Percentiles rank a stretch among this genome's conserved stretches.
Evolutionary conservation across 2,888 invertebrate species (phyloP).

Genomic region (Tetragonisca angustula): DNA sequence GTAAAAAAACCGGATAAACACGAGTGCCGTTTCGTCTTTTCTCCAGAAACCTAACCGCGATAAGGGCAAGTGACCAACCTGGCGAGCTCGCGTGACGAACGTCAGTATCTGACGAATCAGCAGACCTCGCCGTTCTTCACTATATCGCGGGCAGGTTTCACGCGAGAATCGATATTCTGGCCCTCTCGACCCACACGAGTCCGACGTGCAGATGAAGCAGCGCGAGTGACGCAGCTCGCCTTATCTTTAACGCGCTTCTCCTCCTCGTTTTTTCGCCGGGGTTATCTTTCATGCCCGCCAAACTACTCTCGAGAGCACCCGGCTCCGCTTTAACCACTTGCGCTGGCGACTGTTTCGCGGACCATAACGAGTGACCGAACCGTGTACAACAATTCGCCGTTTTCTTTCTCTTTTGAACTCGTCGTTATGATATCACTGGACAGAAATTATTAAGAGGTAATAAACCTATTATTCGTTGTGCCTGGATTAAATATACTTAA

Average conservation of each 20-base stretch:
- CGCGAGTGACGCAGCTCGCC: slow-evolving; percentile 40
- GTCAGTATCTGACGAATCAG: slow-evolving; percentile 13
- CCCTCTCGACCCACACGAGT: not conserved
- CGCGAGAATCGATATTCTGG: slow-evolving; percentile 59
- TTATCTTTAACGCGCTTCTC: slow-evolving; percentile 64
- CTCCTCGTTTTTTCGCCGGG: not conserved
- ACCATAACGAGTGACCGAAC: too few relatives aligned
- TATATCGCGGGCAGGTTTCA: slow-evolving; percentile 48
- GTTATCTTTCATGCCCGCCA: not conserved
- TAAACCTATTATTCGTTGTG: too few relatives aligned
- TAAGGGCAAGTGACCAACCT: slow-evolving; percentile 13
- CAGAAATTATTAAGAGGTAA: too few relatives aligned
- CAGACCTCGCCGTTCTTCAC: not conserved
- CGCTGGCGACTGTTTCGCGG: too few relatives aligned
- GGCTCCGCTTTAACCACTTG: not conserved
- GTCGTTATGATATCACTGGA: too few relatives aligned
- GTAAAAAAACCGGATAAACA: not conserved
- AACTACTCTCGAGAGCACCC: slow-evolving; percentile 8
- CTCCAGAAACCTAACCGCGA: slow-evolving; percentile 8
- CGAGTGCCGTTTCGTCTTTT: slow-evolving; percentile 1
- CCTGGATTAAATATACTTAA: too few relatives aligned
- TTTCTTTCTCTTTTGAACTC: too few relatives aligned
- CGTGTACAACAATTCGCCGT: too few relatives aligned
- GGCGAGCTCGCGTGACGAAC: slow-evolving; percentile 1
- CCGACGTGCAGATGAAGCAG: slow-evolving; percentile 31